These are phyloP conservation scores for Exocentrus adspersus DNA, from an alignment of 2,888 invertebrate genomes.

Conservation along the genomic window DNA sequence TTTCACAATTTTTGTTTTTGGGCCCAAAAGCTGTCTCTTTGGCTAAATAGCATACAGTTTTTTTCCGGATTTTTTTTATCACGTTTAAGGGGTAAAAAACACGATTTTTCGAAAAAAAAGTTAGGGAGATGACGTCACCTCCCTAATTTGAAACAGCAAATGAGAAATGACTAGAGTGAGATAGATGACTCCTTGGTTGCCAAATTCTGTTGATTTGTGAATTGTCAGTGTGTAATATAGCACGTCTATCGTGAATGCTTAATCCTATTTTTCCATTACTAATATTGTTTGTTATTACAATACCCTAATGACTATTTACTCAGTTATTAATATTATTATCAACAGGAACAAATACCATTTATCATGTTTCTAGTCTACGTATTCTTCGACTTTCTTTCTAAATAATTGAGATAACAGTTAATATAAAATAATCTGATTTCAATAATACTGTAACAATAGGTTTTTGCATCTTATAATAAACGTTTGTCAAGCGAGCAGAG, in stretches of 20 bases:
- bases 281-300: slow-evolving; percentile 11
- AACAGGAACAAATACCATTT: slow-evolving; percentile 1
- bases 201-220: too few species aligned
- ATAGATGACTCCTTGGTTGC: too few species aligned
- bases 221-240: too few species aligned
- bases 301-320: not conserved
- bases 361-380: slow-evolving; percentile 6
- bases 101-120: too few species aligned
- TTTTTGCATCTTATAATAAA: not conserved
- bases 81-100: too few species aligned
- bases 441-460: slow-evolving; percentile 9
- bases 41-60: too few species aligned
- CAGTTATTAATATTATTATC: not conserved
- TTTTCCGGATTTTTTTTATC: too few species aligned
- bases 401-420: not conserved
- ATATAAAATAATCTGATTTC: slow-evolving; percentile 3
- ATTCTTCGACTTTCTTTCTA: not conserved
- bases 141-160: too few species aligned
- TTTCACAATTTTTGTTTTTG: too few species aligned
- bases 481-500: not conserved
- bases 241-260: not conserved
- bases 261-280: slow-evolving; percentile 7
- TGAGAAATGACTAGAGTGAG: too few species aligned
- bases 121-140: too few species aligned
- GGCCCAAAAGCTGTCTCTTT: too few species aligned